Evolutionary conservation across 2,113 vertebrate genomes (phyloP).

Genomic region (Rhea pennata): DNA sequence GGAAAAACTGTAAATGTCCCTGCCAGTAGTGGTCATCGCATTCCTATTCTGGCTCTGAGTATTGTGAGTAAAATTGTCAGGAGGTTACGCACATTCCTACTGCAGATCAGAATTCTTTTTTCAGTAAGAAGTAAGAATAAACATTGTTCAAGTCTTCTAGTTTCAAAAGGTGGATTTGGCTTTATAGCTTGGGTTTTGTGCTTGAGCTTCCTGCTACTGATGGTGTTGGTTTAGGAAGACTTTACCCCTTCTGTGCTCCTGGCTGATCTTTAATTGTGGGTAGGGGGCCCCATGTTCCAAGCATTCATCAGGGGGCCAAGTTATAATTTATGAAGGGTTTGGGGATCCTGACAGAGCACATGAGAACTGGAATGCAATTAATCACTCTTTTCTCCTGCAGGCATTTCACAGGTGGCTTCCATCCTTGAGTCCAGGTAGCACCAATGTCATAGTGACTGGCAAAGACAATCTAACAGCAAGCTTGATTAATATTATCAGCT

Average conservation of each 20-base stretch:
- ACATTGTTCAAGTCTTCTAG: not conserved
- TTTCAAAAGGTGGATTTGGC: not conserved
- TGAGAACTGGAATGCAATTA: not conserved
- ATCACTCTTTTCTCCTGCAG: constrained; percentile 66
- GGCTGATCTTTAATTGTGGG: not conserved
- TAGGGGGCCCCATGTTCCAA: not conserved
- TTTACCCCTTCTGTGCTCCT: not conserved
- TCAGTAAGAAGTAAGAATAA: not conserved
- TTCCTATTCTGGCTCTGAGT: not conserved
- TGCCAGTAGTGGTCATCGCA: not conserved
- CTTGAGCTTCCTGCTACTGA: not conserved
- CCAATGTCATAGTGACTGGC: constrained; percentile 90
- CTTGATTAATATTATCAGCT: constrained; percentile 93
- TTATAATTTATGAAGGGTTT: not conserved
- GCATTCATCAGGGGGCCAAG: not conserved
- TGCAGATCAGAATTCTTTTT: not conserved
- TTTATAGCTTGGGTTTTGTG: not conserved
- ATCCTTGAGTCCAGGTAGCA: constrained; percentile 81
- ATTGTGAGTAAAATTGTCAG: not conserved
- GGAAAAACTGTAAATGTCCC: not conserved
- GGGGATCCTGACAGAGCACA: not conserved
- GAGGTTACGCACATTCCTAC: not conserved
- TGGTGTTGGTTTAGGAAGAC: not conserved
- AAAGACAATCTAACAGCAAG: constrained; percentile 84
- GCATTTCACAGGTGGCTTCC: constrained; percentile 94